phyloP scores from a whole-genome alignment of 1,140 invertebrate species.

The Dryas iulia region DNA sequence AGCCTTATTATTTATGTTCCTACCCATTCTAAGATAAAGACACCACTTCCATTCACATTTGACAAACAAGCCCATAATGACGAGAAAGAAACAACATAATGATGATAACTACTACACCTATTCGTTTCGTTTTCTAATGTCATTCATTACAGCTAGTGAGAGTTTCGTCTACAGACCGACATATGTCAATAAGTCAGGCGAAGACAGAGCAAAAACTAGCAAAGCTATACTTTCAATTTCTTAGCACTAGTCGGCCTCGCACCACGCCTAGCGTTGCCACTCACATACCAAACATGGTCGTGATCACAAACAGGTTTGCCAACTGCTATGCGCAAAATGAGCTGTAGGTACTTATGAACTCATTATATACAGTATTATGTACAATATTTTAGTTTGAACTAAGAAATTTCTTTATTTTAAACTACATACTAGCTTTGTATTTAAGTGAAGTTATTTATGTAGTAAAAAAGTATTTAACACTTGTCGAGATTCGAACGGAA shows the following conservation, averaged over 20 bases:
- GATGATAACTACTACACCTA: too few relatives aligned
- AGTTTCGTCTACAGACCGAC: not conserved
- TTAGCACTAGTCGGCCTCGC: slow-evolving; percentile 56
- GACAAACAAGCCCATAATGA: too few relatives aligned
- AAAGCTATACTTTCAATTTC: slow-evolving; percentile 61
- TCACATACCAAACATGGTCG: slow-evolving; percentile 68
- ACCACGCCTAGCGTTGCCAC: slow-evolving; percentile 62
- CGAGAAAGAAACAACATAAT: too few relatives aligned
- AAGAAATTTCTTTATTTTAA: not conserved
- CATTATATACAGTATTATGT: slow-evolving; percentile 1
- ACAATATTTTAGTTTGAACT: not conserved
- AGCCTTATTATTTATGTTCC: too few relatives aligned
- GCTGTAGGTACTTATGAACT: slow-evolving; percentile 4
- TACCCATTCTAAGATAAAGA: too few relatives aligned
- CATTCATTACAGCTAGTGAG: not conserved
- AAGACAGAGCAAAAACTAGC: slow-evolving; percentile 19
- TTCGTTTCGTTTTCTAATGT: slow-evolving; percentile 1
- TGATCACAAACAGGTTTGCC: slow-evolving; percentile 67
- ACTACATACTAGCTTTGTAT: not conserved
- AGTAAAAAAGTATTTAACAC: too few relatives aligned
- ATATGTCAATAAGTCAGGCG: not conserved
- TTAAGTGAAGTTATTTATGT: too few relatives aligned
- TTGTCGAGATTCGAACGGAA: too few relatives aligned
- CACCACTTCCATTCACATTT: too few relatives aligned
- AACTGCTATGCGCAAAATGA: slow-evolving; percentile 37